phyloP scores from a whole-genome alignment of 2,888 invertebrate species.

The Ctenicera cuprea region DNA sequence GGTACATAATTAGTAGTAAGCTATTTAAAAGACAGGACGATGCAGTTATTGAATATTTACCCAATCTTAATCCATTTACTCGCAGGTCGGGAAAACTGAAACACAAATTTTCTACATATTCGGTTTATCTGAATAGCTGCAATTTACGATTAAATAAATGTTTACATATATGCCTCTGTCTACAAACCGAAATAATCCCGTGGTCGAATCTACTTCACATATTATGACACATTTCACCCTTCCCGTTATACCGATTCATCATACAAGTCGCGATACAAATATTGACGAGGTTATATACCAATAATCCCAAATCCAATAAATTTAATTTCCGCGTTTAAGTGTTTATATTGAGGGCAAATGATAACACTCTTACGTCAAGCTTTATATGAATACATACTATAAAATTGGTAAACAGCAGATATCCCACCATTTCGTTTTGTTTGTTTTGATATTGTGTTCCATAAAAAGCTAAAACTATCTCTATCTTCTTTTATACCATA shows the following conservation, averaged over 20 bases:
- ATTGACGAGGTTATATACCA: conserved; percentile 2
- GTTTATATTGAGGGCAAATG: neutral
- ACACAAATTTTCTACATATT: neutral
- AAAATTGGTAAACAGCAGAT: conserved; percentile 7
- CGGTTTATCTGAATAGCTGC: neutral
- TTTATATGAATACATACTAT: neutral
- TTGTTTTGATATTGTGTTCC: neutral
- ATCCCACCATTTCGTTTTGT: neutral
- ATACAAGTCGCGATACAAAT: neutral
- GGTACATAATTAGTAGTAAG: too few relatives aligned
- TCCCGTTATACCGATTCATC: neutral
- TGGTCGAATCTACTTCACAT: neutral
- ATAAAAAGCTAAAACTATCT: neutral
- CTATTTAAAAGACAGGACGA: too few relatives aligned
- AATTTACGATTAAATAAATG: neutral
- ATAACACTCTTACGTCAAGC: neutral
- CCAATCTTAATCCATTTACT: too few relatives aligned
- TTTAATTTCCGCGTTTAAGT: conserved; percentile 1
- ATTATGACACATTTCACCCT: neutral
- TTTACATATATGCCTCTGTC: neutral
- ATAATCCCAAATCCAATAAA: conserved; percentile 14
- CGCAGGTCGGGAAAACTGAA: neutral
- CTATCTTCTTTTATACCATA: too few relatives aligned
- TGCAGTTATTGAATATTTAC: too few relatives aligned
- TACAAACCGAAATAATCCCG: conserved; percentile 4